Percentiles rank a stretch among this genome's conserved stretches.
Evolutionary conservation across 2,888 invertebrate genomes (phyloP).

Genomic region (Protophormia terraenovae): DNA sequence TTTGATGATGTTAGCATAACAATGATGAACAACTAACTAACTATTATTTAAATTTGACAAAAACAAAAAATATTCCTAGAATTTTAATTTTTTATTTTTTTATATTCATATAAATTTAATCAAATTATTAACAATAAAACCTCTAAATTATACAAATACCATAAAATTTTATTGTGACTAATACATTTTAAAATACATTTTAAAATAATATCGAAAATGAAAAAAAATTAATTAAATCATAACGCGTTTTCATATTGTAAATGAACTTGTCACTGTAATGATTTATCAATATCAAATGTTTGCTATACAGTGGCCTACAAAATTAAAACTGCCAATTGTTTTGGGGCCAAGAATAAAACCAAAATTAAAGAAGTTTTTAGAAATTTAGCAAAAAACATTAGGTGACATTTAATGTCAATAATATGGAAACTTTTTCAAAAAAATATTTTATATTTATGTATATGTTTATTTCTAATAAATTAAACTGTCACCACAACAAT

Average conservation of each 20-base stretch:
- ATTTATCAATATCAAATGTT: conserved; percentile 15
- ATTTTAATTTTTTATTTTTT: conserved; percentile 5
- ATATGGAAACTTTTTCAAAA: background rate
- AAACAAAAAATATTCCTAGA: background rate
- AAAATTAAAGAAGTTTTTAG: background rate
- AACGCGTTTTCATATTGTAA: conserved; percentile 22
- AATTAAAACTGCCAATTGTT: background rate
- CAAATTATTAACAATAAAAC: conserved; percentile 15
- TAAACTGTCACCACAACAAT: conserved; percentile 5
- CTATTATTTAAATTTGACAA: conserved; percentile 13
- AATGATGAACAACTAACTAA: conserved; percentile 28
- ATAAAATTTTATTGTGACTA: background rate
- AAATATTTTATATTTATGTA: background rate
- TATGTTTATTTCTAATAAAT: background rate
- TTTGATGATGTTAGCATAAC: conserved; percentile 33
- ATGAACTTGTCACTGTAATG: conserved; percentile 27
- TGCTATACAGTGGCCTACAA: background rate
- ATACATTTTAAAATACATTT: too few relatives aligned
- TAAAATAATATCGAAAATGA: too few relatives aligned
- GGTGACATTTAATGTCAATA: background rate
- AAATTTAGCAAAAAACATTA: background rate
- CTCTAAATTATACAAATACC: conserved; percentile 23
- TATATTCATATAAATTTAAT: conserved; percentile 25
- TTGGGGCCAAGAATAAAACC: fast-evolving
- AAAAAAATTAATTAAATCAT: conserved; percentile 52